phyloP scores from a whole-genome alignment of 2,888 invertebrate genomes.

The Melanophora roralis region DNA sequence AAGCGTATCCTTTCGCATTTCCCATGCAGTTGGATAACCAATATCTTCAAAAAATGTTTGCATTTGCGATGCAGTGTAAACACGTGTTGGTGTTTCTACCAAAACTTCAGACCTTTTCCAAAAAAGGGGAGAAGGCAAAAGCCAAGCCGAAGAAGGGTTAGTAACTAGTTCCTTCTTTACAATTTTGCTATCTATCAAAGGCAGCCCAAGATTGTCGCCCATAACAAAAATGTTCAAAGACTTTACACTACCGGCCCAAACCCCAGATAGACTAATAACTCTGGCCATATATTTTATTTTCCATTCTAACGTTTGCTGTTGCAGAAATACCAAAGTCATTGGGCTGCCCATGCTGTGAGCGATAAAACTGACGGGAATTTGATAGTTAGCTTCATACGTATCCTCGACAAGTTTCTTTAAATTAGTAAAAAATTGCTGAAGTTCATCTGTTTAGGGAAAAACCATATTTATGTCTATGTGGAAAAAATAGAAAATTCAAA shows the following conservation, averaged over 20 bases:
- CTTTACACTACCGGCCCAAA: constrained; percentile 97
- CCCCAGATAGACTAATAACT: constrained; percentile 91
- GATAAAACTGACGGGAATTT: constrained; percentile 87
- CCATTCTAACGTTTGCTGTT: constrained; percentile 88
- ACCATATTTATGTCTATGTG: neutral
- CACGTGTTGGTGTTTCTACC: constrained; percentile 85
- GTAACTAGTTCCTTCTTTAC: constrained; percentile 93
- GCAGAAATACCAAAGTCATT: constrained; percentile 90
- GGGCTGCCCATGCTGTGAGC: constrained; percentile 99
- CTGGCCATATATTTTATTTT: constrained; percentile 92
- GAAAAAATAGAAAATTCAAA: neutral
- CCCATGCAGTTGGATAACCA: constrained; percentile 89
- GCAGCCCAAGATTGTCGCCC: constrained; percentile 91
- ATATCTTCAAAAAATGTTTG: constrained; percentile 86
- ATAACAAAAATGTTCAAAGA: constrained; percentile 96
- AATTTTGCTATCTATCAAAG: constrained; percentile 87
- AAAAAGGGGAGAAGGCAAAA: constrained; percentile 91
- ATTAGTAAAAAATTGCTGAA: constrained; percentile 85
- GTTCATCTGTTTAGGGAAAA: constrained; percentile 84
- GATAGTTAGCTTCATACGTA: constrained; percentile 87
- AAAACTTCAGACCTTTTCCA: constrained; percentile 90
- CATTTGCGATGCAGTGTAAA: constrained; percentile 88
- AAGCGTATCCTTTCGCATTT: constrained; percentile 90
- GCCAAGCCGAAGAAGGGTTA: constrained; percentile 96
- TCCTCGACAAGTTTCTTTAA: constrained; percentile 90